Conservation (phyloP, 2,888 invertebrate species). For the Heliconius hortense region DNA sequence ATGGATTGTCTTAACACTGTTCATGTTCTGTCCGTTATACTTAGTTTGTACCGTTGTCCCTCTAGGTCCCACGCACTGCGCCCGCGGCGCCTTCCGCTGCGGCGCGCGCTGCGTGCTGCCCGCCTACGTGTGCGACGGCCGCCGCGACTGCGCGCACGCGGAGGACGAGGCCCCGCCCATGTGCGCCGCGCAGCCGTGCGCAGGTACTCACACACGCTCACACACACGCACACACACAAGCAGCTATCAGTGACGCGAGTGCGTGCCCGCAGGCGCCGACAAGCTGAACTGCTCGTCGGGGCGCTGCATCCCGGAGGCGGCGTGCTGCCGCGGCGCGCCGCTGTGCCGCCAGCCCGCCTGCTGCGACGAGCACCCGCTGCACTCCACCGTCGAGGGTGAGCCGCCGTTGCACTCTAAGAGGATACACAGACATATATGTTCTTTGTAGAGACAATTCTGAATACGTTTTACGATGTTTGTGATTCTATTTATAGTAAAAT, state of each 20-base stretch:
- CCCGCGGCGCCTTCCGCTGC: conserved; percentile 69
- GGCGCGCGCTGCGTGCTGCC: conserved; percentile 68
- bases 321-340: conserved; percentile 73
- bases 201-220: conserved; percentile 4
- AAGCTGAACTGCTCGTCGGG: conserved; percentile 80
- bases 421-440: background rate
- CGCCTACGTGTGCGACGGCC: conserved; percentile 72
- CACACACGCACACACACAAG: too few species aligned
- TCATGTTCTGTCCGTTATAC: too few species aligned
- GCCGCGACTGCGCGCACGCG: conserved; percentile 59
- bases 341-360: conserved; percentile 69
- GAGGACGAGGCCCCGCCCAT: conserved; percentile 65
- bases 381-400: conserved; percentile 50
- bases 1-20: too few species aligned
- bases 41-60: too few species aligned
- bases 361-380: conserved; percentile 62
- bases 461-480: too few species aligned
- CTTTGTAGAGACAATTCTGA: too few species aligned
- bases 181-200: conserved; percentile 57
- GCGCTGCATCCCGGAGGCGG: conserved; percentile 77
- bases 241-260: too few species aligned
- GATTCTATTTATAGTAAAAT: too few species aligned
- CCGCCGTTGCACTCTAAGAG: background rate
- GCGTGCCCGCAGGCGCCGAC: conserved; percentile 51
- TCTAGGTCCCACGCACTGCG: conserved; percentile 57